A percentile compares a stretch with the other conserved stretches of the same genome.
Conservation (phyloP, 2,888 invertebrate genomes). For the Catotricha subobsoleta region DNA sequence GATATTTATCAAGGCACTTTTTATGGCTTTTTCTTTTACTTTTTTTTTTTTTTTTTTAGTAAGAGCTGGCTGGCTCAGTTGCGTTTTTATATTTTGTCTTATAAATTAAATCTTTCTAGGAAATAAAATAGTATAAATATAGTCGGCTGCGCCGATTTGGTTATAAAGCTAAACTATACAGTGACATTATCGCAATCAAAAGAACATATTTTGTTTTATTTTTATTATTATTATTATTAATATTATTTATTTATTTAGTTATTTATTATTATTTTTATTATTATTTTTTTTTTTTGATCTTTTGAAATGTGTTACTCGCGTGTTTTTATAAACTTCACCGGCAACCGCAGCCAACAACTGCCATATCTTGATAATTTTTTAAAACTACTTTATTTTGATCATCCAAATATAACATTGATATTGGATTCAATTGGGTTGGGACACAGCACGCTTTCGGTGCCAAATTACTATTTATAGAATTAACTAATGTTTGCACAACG, state of each 20-base stretch:
- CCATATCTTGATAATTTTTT: constrained; percentile 98
- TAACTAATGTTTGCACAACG: constrained; percentile 91
- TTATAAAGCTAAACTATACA: not conserved
- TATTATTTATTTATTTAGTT: not conserved
- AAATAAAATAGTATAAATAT: constrained; percentile 11
- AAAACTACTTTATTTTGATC: constrained; percentile 87
- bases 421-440: constrained; percentile 81
- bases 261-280: not conserved
- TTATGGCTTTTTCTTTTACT: no score
- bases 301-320: not conserved
- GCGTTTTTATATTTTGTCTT: no score
- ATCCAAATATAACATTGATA: constrained; percentile 93
- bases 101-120: no score
- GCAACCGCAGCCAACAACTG: constrained; percentile 94
- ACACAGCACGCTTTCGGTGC: constrained; percentile 97
- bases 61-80: no score
- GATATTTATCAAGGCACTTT: no score
- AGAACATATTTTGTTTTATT: not conserved
- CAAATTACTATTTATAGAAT: constrained; percentile 74
- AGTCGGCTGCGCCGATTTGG: constrained; percentile 5
- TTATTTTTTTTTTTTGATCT: not conserved
- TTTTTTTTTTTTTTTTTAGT: no score
- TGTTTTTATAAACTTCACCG: constrained; percentile 40
- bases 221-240: not conserved
- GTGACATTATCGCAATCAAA: not conserved